phyloP scores from a whole-genome alignment of 2,797 vertebrate species.

The Lacerta viridis region DNA sequence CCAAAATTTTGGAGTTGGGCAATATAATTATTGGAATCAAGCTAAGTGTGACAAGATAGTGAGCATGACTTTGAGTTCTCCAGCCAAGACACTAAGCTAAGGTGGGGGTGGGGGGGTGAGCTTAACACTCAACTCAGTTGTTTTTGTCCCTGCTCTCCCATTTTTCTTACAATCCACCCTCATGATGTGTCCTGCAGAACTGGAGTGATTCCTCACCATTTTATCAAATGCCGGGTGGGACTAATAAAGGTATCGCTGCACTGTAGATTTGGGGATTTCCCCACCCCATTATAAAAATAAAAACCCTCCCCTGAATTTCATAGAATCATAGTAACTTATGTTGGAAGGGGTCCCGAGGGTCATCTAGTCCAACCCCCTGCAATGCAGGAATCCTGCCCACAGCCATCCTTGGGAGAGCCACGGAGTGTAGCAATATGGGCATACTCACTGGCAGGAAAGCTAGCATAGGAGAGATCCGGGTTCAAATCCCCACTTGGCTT shows the following conservation, averaged over 20 bases:
- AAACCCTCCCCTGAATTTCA: neutral
- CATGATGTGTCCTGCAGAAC: neutral
- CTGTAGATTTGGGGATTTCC: neutral
- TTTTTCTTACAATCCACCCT: neutral
- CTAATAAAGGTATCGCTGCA: neutral
- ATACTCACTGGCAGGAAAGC: too few relatives aligned
- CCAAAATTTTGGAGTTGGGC: neutral
- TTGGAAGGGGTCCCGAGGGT: too few relatives aligned
- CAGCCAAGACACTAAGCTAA: neutral
- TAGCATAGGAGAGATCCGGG: too few relatives aligned
- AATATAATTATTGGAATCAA: neutral
- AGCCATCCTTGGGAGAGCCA: too few relatives aligned
- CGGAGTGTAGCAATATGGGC: too few relatives aligned
- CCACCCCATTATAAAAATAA: neutral
- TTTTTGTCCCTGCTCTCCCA: neutral
- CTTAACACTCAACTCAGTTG: too few relatives aligned
- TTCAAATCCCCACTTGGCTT: too few relatives aligned
- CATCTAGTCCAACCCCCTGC: too few relatives aligned
- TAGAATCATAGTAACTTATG: too few relatives aligned
- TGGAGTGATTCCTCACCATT: too few relatives aligned
- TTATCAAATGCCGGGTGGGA: neutral
- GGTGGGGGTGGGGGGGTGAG: neutral
- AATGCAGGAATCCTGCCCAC: too few relatives aligned
- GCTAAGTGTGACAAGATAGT: neutral
- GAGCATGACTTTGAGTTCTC: neutral